Conservation (phyloP, 2,888 invertebrate genomes). For the Metalampra italica region DNA sequence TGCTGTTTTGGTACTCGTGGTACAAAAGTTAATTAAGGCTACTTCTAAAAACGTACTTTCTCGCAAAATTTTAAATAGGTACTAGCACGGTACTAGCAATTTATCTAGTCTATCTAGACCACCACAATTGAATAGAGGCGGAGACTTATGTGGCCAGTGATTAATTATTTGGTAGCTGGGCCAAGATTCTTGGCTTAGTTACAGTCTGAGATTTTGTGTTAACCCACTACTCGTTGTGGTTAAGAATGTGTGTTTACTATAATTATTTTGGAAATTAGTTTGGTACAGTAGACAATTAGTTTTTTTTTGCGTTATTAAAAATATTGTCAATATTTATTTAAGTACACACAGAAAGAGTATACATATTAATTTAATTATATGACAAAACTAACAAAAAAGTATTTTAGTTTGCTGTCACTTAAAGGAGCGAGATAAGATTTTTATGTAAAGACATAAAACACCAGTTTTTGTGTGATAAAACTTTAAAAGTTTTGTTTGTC, state of each 20-base stretch:
- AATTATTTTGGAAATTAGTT: too few relatives aligned
- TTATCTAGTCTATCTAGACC: not conserved
- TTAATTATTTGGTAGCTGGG: not conserved
- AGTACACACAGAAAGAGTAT: too few relatives aligned
- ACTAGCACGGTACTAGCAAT: too few relatives aligned
- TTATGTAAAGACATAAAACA: not conserved
- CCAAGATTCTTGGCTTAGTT: not conserved
- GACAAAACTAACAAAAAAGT: not conserved
- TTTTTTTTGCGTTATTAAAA: too few relatives aligned
- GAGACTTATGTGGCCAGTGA: not conserved
- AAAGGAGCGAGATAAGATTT: not conserved
- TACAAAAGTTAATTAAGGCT: too few relatives aligned
- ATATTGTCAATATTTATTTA: too few relatives aligned
- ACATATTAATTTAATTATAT: too few relatives aligned
- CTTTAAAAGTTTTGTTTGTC: not conserved
- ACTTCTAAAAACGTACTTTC: too few relatives aligned
- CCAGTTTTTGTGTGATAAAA: not conserved
- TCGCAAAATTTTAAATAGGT: too few relatives aligned
- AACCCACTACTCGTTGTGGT: not conserved
- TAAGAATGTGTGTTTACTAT: too few relatives aligned
- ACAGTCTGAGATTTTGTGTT: not conserved
- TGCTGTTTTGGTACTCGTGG: too few relatives aligned
- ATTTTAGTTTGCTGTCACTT: not conserved
- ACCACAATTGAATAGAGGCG: not conserved
- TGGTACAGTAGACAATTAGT: too few relatives aligned